Evolutionary conservation across 2,113 vertebrate genomes (phyloP), one percentile per base, ranked within the genome.

Genomic region (Dissostichus mawsoni): DNA sequence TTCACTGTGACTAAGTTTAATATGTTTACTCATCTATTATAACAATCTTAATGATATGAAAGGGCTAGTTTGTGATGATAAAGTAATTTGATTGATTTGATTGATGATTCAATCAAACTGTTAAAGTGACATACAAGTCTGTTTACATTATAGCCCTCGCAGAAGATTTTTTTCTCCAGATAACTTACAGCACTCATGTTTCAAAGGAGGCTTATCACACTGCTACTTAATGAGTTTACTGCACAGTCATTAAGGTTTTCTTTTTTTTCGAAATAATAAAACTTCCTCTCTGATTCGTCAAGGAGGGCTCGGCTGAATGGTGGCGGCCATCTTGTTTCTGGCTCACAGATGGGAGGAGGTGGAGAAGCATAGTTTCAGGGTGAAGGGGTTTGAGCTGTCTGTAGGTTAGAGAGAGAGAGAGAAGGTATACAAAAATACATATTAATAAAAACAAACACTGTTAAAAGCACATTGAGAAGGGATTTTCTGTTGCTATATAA

Each of bases 311-410:
- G 48, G 45, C 1, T 41, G 36, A 1, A 12, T 9, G 1, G 63
- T 1, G 66, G 65, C 18, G 14, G 53, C 74, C 69, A 36, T 76
- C 56, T 71, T 65, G 33, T 59, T 58, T 41, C 6, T 48, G 50
- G 29, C 13, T 90, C 84, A 90, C 76, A 90, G 76, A 3, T 86
- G 89, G 57, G 86, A 82, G 23, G 89, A 90, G 13, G 89, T 90
- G 76, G 89, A 90, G 81, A 90, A 90, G 67, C 89, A 90, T 76
- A 90, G 86, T 45, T 90, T 90, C 48, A 90, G 69, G 65, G 89
- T 90, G 79, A 84, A 90, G 16, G 69, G 89, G 74, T 67, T 82
- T 69, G 81, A 88, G 69, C 66, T 80, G 76, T 80, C 89, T 90
- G 89, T 25, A 70, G 64, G 69, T 44, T 17, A 70, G 47, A 87